These are phyloP conservation scores for Cotesia typhae DNA, from an alignment of 1,140 invertebrate species.

Conservation along the genomic window DNA sequence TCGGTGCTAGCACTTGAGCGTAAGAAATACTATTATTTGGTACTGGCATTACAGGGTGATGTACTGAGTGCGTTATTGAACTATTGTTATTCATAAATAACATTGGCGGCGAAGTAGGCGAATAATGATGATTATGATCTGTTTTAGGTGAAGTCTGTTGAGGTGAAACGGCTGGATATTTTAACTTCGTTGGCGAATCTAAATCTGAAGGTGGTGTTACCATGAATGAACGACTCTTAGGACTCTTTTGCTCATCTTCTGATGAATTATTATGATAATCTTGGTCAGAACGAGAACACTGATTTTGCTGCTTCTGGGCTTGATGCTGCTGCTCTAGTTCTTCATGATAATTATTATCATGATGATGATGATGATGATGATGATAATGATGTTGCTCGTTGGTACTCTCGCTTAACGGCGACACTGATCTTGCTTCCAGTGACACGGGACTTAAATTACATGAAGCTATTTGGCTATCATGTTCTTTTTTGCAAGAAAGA, in stretches of 20 bases:
- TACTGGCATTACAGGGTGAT: background rate
- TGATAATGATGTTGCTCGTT: background rate
- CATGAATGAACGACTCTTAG: constrained; percentile 44
- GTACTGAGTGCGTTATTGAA: constrained; percentile 26
- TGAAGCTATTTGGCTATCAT: constrained; percentile 8
- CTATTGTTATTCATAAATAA: constrained; percentile 33
- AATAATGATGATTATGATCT: constrained; percentile 25
- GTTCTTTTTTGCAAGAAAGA: constrained; percentile 49
- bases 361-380: background rate
- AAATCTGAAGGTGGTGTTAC: constrained; percentile 53
- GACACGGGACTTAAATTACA: constrained; percentile 30
- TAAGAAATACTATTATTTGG: constrained; percentile 6
- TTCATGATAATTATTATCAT: background rate
- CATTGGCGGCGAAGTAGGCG: constrained; percentile 3
- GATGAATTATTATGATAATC: background rate
- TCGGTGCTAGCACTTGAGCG: background rate
- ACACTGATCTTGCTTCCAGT: constrained; percentile 26
- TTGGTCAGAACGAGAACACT: background rate
- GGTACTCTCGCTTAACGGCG: constrained; percentile 3
- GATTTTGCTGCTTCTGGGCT: no score
- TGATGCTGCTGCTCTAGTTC: constrained; percentile 37
- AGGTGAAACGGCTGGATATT: constrained; percentile 39
- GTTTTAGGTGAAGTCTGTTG: constrained; percentile 1
- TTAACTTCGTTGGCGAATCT: constrained; percentile 45
- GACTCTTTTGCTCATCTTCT: constrained; percentile 39